Evolutionary conservation across 1,140 invertebrate genomes (phyloP).

Genomic region (Colletes latitarsis): DNA sequence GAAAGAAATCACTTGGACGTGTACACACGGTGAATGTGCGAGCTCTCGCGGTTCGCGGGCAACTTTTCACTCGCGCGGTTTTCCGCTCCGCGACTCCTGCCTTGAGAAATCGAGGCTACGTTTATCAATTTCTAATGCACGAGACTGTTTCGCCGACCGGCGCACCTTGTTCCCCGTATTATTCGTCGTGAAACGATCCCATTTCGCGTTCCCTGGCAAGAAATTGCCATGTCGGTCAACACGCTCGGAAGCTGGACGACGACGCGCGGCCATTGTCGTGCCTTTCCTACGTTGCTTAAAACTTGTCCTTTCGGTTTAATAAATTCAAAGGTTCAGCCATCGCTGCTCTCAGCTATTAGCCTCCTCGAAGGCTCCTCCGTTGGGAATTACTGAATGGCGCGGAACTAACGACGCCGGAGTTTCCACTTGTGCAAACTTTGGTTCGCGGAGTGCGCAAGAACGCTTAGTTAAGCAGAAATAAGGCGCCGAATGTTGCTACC

Average conservation of each 20-base stretch:
- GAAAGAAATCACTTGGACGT: constrained; percentile 27
- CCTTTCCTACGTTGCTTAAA: background rate
- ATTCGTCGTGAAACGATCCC: background rate
- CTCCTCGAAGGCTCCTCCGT: constrained; percentile 11
- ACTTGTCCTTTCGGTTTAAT: constrained; percentile 18
- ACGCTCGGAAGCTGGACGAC: background rate
- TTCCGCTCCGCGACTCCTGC: background rate
- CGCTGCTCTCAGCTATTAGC: constrained; percentile 26
- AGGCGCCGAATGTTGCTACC: constrained; percentile 41
- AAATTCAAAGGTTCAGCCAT: constrained; percentile 16
- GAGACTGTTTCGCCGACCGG: background rate
- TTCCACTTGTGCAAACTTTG: constrained; percentile 47
- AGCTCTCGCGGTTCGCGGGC: background rate
- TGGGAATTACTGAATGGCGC: constrained; percentile 36
- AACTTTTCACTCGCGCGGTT: background rate
- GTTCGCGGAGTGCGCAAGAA: constrained; percentile 19
- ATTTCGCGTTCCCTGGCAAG: no score
- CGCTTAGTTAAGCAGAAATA: constrained; percentile 48
- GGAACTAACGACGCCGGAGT: constrained; percentile 30
- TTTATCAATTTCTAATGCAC: constrained; percentile 27
- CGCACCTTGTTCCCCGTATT: background rate
- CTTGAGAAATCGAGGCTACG: background rate
- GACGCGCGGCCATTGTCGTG: no score
- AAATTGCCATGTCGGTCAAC: background rate
- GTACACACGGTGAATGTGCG: constrained; percentile 1